These are phyloP conservation scores for Parapristionchus giblindavisi DNA, from an alignment of 2,888 invertebrate species.

Conservation along the genomic window DNA sequence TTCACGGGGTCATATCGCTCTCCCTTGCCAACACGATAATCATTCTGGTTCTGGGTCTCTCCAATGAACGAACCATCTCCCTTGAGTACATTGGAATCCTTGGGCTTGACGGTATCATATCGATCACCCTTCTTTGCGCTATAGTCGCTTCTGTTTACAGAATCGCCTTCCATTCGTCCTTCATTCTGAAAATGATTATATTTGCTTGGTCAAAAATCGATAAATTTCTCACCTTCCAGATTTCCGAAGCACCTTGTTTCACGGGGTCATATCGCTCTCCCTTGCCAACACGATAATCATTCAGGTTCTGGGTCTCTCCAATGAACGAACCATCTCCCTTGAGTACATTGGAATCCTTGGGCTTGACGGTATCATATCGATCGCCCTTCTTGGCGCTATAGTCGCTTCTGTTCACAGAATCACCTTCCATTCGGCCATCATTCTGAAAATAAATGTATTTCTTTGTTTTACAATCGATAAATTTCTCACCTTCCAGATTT, in stretches of 20 bases:
- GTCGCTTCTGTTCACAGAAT: conserved; percentile 32
- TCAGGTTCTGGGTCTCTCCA: conserved; percentile 26
- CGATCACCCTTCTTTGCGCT: conserved; percentile 39
- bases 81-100: conserved; percentile 42
- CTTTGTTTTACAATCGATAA: not conserved
- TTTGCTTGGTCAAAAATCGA: not conserved
- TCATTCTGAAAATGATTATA: not conserved
- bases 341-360: conserved; percentile 36
- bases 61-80: conserved; percentile 47
- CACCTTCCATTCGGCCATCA: conserved; percentile 27
- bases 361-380: conserved; percentile 22
- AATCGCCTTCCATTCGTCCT: conserved; percentile 37
- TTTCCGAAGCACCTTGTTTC: conserved; percentile 46
- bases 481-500: conserved; percentile 41
- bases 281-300: conserved; percentile 30
- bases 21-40: conserved; percentile 44
- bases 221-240: conserved; percentile 19
- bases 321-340: conserved; percentile 37
- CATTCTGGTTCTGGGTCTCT: conserved; percentile 46
- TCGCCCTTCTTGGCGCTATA: conserved; percentile 34
- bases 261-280: conserved; percentile 48
- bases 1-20: conserved; percentile 42
- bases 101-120: conserved; percentile 44
- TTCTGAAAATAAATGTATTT: not conserved
- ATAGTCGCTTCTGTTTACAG: conserved; percentile 45